Base-by-base conservation (phyloP, 1,140 invertebrate genomes). In the Andrena cerasifolii region DNA sequence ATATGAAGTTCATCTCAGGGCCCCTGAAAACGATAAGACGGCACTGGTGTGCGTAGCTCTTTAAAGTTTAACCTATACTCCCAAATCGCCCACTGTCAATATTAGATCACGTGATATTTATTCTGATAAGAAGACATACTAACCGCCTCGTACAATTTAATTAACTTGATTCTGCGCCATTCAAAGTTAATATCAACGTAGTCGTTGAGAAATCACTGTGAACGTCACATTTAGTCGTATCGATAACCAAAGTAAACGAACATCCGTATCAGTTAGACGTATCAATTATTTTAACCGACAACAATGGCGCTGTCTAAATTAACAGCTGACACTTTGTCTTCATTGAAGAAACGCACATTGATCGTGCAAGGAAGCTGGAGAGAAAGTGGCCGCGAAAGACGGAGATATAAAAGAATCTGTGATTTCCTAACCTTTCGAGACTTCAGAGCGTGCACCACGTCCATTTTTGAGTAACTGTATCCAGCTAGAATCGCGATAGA, bases 391-490 rank as follows among this genome's bases (percentile, higher is more conserved):
- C n/a, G n/a, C n/a, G n/a, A 1, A 18, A 12, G n/a, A 61, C 3
- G n/a, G 33, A 40, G 33, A 43, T 40, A 61, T n/a, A 4, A n/a
- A 0, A 40, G 7, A 36, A 24, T 45, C 0, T 21, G 0, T 40
- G 3, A 10, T 76, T 40, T 62, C 54, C 78, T 28, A 70, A 90
- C 89, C 86, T 87, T 89, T 47, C 87, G 86, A 51, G 81, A 14
- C 51, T 82, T 88, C 21, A 84, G 79, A 59, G 89, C 88, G 54
- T 89, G 67, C 12, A 89, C 88, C 28, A 79, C 68, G 14, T 79
- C 80, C 2, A 75, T 47, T 71, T 58, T 77, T 31, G 56, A 58
- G 28, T 79, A 87, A 24, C 78, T 86, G 51, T 87, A 81, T 24
- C 80, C 78, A 1, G 87, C 6, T 16, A 84, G 63, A 28, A 87